These are phyloP conservation scores for Mus spretus DNA, from an alignment of 2,797 vertebrate genomes.

Conservation along the genomic window DNA sequence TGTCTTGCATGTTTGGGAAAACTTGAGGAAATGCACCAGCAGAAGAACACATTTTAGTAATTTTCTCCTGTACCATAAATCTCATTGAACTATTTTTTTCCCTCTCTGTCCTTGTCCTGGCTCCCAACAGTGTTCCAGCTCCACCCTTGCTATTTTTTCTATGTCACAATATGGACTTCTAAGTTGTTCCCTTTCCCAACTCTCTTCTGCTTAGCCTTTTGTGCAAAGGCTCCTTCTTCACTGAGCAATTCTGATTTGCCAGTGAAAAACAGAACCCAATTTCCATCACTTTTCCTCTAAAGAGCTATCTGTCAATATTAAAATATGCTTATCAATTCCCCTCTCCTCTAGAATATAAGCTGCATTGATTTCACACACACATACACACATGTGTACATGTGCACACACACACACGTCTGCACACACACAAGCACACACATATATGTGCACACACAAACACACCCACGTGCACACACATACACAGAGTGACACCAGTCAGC, in stretches of 20 bases:
- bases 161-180: background rate
- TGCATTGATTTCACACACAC: background rate
- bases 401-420: fast-evolving
- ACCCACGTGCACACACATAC: background rate
- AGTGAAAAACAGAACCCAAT: background rate
- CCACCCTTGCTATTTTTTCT: background rate
- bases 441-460: too few relatives aligned
- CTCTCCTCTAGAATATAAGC: background rate
- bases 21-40: background rate
- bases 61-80: background rate
- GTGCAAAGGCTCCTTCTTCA: background rate
- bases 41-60: background rate
- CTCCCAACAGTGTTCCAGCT: too few relatives aligned
- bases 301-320: background rate
- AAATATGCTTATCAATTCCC: background rate
- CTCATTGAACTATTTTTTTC: background rate
- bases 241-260: background rate
- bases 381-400: too few relatives aligned
- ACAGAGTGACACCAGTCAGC: background rate
- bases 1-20: conserved; percentile 15
- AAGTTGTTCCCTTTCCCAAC: background rate
- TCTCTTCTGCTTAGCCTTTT: background rate
- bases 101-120: background rate
- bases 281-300: conserved; percentile 14
- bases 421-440: too few relatives aligned